Evolutionary conservation across 2,888 invertebrate genomes (phyloP).

Genomic region (Sarcophaga carnaria): DNA sequence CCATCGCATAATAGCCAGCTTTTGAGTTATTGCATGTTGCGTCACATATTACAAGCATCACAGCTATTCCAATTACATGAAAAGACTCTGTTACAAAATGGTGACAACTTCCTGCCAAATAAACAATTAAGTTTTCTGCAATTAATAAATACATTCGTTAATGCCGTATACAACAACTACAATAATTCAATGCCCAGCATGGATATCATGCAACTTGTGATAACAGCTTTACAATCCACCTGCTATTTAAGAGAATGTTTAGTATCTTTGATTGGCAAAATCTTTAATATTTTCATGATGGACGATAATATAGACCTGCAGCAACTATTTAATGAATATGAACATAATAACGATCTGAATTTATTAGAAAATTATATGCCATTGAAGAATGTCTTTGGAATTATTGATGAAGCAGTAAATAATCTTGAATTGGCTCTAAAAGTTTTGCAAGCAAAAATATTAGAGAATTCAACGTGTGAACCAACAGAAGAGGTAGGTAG

Average conservation of each 20-base stretch:
- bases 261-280: conserved; percentile 14
- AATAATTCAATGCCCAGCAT: conserved; percentile 11
- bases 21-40: conserved; percentile 69
- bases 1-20: conserved; percentile 61
- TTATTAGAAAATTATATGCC: conserved; percentile 12
- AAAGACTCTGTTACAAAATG: conserved; percentile 67
- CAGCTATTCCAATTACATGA: conserved; percentile 71
- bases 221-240: conserved; percentile 25
- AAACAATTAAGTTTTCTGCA: conserved; percentile 74
- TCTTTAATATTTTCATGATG: conserved; percentile 50
- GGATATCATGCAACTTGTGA: conserved; percentile 39
- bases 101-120: conserved; percentile 68
- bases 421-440: conserved; percentile 39
- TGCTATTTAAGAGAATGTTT: conserved; percentile 36
- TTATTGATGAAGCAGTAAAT: conserved; percentile 30
- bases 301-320: conserved; percentile 31
- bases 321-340: conserved; percentile 21
- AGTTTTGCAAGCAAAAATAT: conserved; percentile 40
- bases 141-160: conserved; percentile 39
- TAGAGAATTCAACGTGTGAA: neutral
- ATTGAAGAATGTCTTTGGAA: conserved; percentile 20
- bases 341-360: neutral
- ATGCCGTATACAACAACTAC: conserved; percentile 19
- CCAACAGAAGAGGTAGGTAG: conserved; percentile 21
- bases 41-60: conserved; percentile 71